phyloP scores from a whole-genome alignment of 1,140 invertebrate species.

The Rhagoletis pomonella region DNA sequence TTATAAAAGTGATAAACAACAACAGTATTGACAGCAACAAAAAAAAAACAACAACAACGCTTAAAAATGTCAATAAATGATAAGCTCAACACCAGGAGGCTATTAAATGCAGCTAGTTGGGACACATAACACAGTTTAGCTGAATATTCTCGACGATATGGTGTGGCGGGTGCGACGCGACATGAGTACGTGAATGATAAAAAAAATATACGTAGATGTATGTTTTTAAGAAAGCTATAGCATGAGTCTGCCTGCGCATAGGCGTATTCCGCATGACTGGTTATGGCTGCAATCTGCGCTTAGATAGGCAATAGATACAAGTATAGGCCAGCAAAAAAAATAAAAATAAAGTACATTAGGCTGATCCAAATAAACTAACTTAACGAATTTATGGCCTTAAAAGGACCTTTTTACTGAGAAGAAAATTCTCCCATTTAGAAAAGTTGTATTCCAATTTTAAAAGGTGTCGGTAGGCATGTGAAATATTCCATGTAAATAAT shows the following conservation, averaged over 20 bases:
- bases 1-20: constrained; percentile 37
- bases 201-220: background rate
- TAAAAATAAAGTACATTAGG: too few species aligned
- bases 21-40: background rate
- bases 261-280: constrained; percentile 30
- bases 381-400: too few species aligned
- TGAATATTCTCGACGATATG: background rate
- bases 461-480: too few species aligned
- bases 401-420: too few species aligned
- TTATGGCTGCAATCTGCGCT: constrained; percentile 34
- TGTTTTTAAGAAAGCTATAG: background rate
- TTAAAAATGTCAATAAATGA: constrained; percentile 9
- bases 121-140: too few species aligned
- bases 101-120: too few species aligned
- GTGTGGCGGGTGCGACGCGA: background rate
- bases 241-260: background rate
- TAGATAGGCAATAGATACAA: background rate
- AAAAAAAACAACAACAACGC: background rate
- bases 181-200: background rate
- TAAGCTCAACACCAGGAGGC: background rate
- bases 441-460: too few species aligned
- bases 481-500: too few species aligned
- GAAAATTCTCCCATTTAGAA: too few species aligned
- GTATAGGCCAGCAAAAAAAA: background rate
- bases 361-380: too few species aligned